These are phyloP conservation scores for Parotocinclus haroldoi DNA, from an alignment of 2,797 vertebrate genomes.

Conservation along the genomic window DNA sequence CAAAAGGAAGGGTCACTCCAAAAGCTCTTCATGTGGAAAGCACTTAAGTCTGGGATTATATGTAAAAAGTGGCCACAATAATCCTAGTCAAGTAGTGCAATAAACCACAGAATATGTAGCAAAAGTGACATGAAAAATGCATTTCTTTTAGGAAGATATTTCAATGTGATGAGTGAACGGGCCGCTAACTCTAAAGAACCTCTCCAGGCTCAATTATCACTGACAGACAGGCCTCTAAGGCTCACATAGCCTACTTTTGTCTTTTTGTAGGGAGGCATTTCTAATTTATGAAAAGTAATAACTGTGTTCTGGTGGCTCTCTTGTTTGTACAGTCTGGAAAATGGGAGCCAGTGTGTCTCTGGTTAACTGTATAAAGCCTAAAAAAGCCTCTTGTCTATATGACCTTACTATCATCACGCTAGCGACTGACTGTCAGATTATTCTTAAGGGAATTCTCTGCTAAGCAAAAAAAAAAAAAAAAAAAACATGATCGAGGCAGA, in stretches of 20 bases:
- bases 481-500: background rate
- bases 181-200: slow-evolving; percentile 9
- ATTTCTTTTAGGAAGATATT: slow-evolving; percentile 28
- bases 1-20: background rate
- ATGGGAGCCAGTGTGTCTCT: slow-evolving; percentile 34
- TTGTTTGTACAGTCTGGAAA: slow-evolving; percentile 47
- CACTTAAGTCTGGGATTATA: background rate
- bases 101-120: slow-evolving; percentile 2
- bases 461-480: background rate
- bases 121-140: background rate
- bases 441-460: slow-evolving; percentile 16
- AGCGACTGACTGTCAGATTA: slow-evolving; percentile 42
- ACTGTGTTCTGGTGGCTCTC: slow-evolving; percentile 27
- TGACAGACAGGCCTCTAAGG: slow-evolving; percentile 14
- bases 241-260: slow-evolving; percentile 13
- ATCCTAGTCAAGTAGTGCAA: background rate
- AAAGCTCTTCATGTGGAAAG: slow-evolving; percentile 6
- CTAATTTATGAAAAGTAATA: slow-evolving; percentile 40
- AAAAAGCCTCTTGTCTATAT: slow-evolving; percentile 42
- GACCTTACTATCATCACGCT: slow-evolving; percentile 41
- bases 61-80: background rate
- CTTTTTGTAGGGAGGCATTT: slow-evolving; percentile 17
- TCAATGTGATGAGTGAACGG: slow-evolving; percentile 28
- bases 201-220: slow-evolving; percentile 8
- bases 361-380: slow-evolving; percentile 31